Evolutionary conservation across 2,113 vertebrate species (phyloP), one percentile per base, ranked within the genome.

Genomic region (Centropus bengalensis): DNA sequence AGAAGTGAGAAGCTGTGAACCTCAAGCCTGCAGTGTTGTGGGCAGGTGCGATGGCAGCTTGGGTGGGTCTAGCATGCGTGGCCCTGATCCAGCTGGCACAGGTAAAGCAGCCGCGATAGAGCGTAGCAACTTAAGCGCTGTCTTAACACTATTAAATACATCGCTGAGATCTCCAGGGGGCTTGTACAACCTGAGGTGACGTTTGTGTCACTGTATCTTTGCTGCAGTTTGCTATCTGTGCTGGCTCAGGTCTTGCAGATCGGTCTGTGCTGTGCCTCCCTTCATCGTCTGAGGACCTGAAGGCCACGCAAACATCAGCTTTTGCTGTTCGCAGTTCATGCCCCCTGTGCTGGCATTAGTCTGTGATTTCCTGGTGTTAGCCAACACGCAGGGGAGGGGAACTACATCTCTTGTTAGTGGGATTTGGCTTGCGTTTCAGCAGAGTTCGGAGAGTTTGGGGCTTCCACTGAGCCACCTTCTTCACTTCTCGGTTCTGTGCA

Each of bases 81-180:
- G 94, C 94, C 62, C 40, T 10, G 18, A 45, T 92, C 92, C 96
- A 97, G 70, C 14, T 96, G 95, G 96, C 95, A 79, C 89, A 92
- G 94, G 89, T 96, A 89, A 91, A 38, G 64, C 75, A 78, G 82
- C 73, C 93, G 82, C 81, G 91, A 94, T 88, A 88, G 32, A 19
- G 52, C 9, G 28, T 44, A 93, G 86, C 79, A 67, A 59, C 69
- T 94, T 92, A 74, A 89, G 86, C 74, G 8, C 81, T 45, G 62
- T 76, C 93, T 94, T 92, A 91, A 73, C 81, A 32, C 95, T 78
- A 93, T 88, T 95, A 88, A 94, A 91, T 86, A 64, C 40, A 0
- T 70, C 64, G 74, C 93, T 49, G 84, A 92, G 89, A 74, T 96
- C 94, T 93, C 92, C 8, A 1, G 88, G 86, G 94, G 81, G 58